A percentile compares a stretch with the other conserved stretches of the same genome.
Conservation (phyloP, 2,888 invertebrate species). For the Drosophila parthenogenetica region DNA sequence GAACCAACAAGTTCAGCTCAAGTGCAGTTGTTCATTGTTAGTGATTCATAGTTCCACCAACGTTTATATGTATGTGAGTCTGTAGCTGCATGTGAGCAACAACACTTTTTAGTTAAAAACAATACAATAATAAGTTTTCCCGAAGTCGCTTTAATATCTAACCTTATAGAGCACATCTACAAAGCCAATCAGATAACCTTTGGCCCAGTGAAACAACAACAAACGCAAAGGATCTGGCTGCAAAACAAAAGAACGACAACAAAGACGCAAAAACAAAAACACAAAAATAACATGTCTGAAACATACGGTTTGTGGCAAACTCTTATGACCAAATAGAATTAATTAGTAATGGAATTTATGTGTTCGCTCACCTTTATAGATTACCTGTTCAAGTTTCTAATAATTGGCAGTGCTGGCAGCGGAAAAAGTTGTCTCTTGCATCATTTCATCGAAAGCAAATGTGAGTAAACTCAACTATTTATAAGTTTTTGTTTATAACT, state of each 20-base stretch:
- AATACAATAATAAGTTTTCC: slow-evolving; percentile 26
- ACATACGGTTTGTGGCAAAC: slow-evolving; percentile 79
- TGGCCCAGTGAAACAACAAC: neutral
- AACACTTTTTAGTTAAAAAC: slow-evolving; percentile 49
- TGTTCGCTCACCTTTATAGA: slow-evolving; percentile 85
- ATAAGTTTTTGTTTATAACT: too few species aligned
- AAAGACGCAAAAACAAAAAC: slow-evolving; percentile 64
- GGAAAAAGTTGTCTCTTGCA: slow-evolving; percentile 94
- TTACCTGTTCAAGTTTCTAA: slow-evolving; percentile 93
- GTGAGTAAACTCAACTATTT: slow-evolving; percentile 86
- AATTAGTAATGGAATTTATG: slow-evolving; percentile 42
- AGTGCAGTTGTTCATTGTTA: slow-evolving; percentile 17
- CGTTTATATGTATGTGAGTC: slow-evolving; percentile 14
- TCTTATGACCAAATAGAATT: slow-evolving; percentile 13
- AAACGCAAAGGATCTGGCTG: slow-evolving; percentile 3
- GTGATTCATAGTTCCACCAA: slow-evolving; percentile 30
- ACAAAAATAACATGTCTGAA: slow-evolving; percentile 81
- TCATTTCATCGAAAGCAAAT: slow-evolving; percentile 94
- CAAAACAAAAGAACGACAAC: slow-evolving; percentile 28
- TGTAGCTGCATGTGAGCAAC: slow-evolving; percentile 47
- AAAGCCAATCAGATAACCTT: slow-evolving; percentile 3
- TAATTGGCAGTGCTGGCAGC: slow-evolving; percentile 93
- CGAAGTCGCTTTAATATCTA: slow-evolving; percentile 2
- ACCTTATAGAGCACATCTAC: neutral
- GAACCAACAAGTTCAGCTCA: slow-evolving; percentile 44